These are phyloP conservation scores for Corythucha ciliata DNA, from an alignment of 2,888 invertebrate genomes.

Conservation along the genomic window DNA sequence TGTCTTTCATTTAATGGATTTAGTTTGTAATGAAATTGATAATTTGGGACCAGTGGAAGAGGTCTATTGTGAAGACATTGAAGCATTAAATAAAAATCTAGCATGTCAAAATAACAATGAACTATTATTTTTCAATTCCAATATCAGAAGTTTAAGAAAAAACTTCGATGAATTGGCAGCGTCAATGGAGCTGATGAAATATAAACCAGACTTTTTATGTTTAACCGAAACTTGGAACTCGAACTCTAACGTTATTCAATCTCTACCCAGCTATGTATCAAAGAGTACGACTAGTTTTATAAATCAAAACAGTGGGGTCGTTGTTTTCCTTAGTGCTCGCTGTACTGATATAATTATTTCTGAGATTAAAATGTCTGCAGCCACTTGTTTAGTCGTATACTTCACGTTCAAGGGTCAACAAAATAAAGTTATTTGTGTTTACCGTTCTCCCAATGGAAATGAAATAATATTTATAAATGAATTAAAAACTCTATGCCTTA, in stretches of 20 bases:
- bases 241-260: background rate
- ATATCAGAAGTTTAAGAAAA: background rate
- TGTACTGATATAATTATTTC: background rate
- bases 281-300: background rate
- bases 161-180: slow-evolving; percentile 5
- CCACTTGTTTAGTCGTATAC: slow-evolving; percentile 1
- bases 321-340: background rate
- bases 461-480: background rate
- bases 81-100: background rate
- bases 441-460: background rate
- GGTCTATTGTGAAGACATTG: background rate
- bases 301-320: slow-evolving; percentile 2
- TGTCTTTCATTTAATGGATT: too few species aligned
- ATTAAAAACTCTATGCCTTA: background rate
- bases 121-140: background rate
- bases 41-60: background rate
- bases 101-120: background rate
- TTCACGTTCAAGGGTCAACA: background rate
- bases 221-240: background rate
- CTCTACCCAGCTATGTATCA: background rate
- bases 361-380: background rate
- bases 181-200: too few species aligned
- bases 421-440: background rate
- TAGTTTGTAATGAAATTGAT: too few species aligned
- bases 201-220: too few species aligned